A percentile compares a stretch with the other conserved stretches of the same genome.
These are phyloP conservation scores for Glareola pratincola DNA, from an alignment of 2,113 vertebrate genomes.

Conservation along the genomic window DNA sequence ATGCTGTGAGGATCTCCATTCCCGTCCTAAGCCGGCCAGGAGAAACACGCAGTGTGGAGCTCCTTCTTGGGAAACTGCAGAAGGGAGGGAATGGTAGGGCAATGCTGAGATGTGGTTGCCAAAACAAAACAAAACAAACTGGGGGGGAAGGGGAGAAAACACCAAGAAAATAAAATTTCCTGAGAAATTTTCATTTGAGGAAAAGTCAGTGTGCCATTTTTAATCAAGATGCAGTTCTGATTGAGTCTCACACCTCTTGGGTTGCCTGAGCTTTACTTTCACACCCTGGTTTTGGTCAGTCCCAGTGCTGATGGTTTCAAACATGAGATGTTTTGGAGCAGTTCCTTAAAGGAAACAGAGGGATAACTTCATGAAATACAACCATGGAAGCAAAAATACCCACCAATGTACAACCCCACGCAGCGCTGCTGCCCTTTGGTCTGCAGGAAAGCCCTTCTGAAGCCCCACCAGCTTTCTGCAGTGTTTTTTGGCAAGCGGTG, in stretches of 20 bases:
- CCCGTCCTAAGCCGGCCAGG: background rate
- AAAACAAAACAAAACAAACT: background rate
- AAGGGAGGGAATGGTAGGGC: background rate
- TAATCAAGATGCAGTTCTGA: background rate
- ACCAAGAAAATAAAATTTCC: background rate
- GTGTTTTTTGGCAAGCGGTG: background rate
- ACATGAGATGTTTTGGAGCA: fast-evolving
- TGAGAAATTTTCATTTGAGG: background rate
- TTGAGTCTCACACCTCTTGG: background rate
- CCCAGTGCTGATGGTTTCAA: fast-evolving
- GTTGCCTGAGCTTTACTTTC: background rate
- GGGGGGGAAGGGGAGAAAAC: background rate
- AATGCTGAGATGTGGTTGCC: background rate
- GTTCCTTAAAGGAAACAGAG: background rate
- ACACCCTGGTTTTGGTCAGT: background rate
- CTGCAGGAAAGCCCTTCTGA: background rate
- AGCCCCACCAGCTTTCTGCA: background rate
- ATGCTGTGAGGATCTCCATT: background rate
- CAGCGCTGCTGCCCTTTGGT: background rate
- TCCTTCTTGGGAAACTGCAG: fast-evolving
- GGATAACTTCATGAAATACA: background rate
- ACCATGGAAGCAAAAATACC: background rate
- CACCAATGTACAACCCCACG: fast-evolving
- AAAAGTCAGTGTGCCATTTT: background rate
- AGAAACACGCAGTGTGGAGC: fast-evolving